These are phyloP conservation scores for Aptenodytes patagonicus DNA, from an alignment of 2,113 vertebrate genomes.

Conservation along the genomic window DNA sequence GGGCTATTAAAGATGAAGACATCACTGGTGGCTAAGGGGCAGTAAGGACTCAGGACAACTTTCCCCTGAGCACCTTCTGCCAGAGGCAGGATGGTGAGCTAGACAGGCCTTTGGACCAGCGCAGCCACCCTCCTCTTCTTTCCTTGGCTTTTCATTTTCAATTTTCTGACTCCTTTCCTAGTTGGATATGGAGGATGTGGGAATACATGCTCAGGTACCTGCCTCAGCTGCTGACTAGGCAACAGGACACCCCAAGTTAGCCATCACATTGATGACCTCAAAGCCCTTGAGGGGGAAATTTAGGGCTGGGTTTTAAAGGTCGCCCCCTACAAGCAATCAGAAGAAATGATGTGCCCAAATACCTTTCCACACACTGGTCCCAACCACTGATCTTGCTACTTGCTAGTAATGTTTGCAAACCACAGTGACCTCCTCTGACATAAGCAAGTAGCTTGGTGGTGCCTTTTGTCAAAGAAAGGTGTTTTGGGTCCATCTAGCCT, in stretches of 20 bases:
- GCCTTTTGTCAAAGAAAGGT: background rate
- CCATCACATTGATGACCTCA: background rate
- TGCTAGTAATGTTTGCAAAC: background rate
- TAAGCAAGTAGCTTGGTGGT: background rate
- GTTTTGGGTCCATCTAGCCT: background rate
- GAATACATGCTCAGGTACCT: background rate
- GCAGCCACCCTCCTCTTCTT: background rate
- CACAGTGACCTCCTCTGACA: background rate
- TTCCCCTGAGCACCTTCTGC: background rate
- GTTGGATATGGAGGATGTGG: background rate
- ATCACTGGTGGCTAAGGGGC: background rate
- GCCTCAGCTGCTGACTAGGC: background rate
- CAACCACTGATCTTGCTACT: background rate
- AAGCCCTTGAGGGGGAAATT: background rate
- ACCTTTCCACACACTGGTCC: background rate
- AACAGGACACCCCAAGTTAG: background rate
- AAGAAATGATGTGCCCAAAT: background rate
- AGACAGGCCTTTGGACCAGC: background rate
- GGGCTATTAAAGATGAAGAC: background rate
- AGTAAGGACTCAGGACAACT: background rate
- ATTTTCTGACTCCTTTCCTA: background rate
- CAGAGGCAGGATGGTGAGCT: background rate
- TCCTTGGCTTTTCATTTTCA: background rate
- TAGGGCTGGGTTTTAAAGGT: background rate
- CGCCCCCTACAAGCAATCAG: background rate